Evolutionary conservation across 2,888 invertebrate genomes (phyloP).

Genomic region (Sarcophaga variegata): DNA sequence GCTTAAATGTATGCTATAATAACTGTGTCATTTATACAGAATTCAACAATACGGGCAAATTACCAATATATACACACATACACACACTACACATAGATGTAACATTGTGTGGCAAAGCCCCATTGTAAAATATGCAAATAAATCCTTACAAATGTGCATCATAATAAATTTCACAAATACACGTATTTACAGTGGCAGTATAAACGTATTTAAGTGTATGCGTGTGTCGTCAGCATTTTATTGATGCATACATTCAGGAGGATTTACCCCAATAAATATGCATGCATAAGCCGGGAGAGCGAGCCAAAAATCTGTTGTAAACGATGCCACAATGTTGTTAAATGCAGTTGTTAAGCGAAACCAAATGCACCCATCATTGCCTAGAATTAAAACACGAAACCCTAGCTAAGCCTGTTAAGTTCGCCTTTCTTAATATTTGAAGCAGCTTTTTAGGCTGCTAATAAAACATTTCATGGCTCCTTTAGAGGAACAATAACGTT

Average conservation of each 20-base stretch:
- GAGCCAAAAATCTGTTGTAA: conserved; percentile 14
- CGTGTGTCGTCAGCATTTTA: not conserved
- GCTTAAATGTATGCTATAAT: not conserved
- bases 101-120: conserved; percentile 9
- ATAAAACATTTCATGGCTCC: too few species aligned
- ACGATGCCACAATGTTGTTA: not conserved
- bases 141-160: conserved; percentile 67
- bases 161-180: conserved; percentile 25
- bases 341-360: too few species aligned
- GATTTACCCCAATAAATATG: conserved; percentile 51
- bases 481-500: too few species aligned
- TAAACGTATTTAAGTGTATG: not conserved
- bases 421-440: too few species aligned
- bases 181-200: not conserved
- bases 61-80: too few species aligned
- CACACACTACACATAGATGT: too few species aligned
- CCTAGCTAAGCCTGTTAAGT: too few species aligned
- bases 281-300: conserved; percentile 32
- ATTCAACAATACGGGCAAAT: conserved; percentile 38
- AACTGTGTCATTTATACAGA: conserved; percentile 54
- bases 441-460: too few species aligned
- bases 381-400: too few species aligned
- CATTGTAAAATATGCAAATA: conserved; percentile 60
- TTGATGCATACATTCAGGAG: conserved; percentile 36
- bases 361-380: too few species aligned